Percentiles rank a stretch among this genome's conserved stretches.
Evolutionary conservation across 2,888 invertebrate species (phyloP).

Genomic region (Scaptomyza cyrtandrae): DNA sequence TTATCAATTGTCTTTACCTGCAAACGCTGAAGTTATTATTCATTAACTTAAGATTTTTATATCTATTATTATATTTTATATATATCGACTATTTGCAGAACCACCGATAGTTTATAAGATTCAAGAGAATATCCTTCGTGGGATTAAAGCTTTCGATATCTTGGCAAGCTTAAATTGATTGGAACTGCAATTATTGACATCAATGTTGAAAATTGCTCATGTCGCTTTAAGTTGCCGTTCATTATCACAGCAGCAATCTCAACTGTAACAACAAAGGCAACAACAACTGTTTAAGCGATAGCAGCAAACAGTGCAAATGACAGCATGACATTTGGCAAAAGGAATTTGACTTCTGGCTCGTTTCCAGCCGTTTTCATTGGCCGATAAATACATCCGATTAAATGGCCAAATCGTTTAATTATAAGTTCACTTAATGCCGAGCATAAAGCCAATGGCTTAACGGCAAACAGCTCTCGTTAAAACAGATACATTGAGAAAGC

Average conservation of each 20-base stretch:
- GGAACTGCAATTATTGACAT: conserved; percentile 18
- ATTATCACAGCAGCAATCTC: conserved; percentile 9
- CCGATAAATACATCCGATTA: conserved; percentile 72
- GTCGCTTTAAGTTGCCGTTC: conserved; percentile 18
- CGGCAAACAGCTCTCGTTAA: conserved; percentile 39
- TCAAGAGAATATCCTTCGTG: too few species aligned
- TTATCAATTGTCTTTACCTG: background rate
- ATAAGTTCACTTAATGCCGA: conserved; percentile 76
- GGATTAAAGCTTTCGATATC: too few species aligned
- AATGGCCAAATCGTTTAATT: conserved; percentile 80
- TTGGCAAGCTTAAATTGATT: background rate
- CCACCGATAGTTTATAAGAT: too few species aligned
- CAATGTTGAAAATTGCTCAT: conserved; percentile 11
- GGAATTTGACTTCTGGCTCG: conserved; percentile 37
- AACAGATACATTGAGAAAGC: conserved; percentile 2
- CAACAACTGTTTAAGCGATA: background rate
- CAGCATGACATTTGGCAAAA: conserved; percentile 35
- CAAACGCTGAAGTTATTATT: too few species aligned
- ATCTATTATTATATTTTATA: too few species aligned
- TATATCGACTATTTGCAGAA: too few species aligned
- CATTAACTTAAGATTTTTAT: too few species aligned
- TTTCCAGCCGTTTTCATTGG: conserved; percentile 25
- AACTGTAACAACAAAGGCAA: conserved; percentile 7
- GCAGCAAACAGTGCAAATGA: conserved; percentile 17
- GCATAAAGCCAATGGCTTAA: conserved; percentile 67